Evolutionary conservation across 2,113 vertebrate genomes (phyloP).

Genomic region (Raja brachyura): DNA sequence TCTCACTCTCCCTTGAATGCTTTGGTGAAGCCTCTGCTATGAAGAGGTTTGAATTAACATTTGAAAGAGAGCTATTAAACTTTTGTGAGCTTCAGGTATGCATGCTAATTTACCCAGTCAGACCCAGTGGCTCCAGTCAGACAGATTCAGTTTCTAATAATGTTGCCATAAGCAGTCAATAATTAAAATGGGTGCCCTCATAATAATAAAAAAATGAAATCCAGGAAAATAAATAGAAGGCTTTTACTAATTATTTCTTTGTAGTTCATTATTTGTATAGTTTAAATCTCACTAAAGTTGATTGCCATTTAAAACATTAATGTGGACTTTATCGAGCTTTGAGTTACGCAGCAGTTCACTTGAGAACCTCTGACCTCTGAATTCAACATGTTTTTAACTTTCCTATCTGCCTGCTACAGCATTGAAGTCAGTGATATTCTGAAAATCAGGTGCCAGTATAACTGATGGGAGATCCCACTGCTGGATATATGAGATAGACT

Average conservation of each 20-base stretch:
- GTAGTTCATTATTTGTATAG: not conserved
- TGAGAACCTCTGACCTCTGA: too few relatives aligned
- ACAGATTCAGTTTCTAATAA: not conserved
- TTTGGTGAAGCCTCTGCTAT: not conserved
- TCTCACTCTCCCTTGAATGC: not conserved
- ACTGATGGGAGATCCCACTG: too few relatives aligned
- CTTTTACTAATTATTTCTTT: not conserved
- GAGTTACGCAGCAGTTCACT: too few relatives aligned
- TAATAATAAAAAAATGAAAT: not conserved
- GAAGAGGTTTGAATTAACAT: not conserved
- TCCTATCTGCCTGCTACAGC: too few relatives aligned
- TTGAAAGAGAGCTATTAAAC: constrained; percentile 13
- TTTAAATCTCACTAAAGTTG: not conserved
- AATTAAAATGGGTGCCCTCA: not conserved
- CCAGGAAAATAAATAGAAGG: not conserved
- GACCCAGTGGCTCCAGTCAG: not conserved
- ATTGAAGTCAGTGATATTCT: too few relatives aligned
- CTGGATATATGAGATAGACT: too few relatives aligned
- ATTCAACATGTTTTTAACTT: too few relatives aligned
- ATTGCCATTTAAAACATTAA: not conserved
- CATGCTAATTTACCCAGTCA: not conserved
- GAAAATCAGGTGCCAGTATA: too few relatives aligned
- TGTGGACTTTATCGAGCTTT: not conserved
- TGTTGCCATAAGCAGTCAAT: constrained; percentile 21
- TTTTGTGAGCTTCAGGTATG: not conserved